Percentiles rank a stretch among this genome's conserved stretches.
Conservation (phyloP, 2,888 invertebrate species). For the Philhelius pedissequus region DNA sequence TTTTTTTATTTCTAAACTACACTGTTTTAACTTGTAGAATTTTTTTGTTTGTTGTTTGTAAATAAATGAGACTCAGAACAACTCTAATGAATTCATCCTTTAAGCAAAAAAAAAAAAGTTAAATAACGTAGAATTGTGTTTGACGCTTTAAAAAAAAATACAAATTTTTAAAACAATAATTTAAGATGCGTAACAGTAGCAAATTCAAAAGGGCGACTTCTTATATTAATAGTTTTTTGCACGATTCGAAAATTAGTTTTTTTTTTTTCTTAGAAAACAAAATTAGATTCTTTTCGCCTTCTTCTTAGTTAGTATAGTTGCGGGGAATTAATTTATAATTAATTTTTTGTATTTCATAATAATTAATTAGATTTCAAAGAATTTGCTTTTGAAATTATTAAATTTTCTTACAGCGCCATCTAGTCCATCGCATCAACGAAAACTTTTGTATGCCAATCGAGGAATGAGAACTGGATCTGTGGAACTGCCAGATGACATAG, state of each 20-base stretch:
- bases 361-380: neutral
- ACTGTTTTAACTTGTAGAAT: slow-evolving; percentile 58
- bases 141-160: slow-evolving; percentile 11
- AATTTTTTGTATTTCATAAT: neutral
- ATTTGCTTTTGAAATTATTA: neutral
- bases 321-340: neutral
- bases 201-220: slow-evolving; percentile 3
- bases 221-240: slow-evolving; percentile 43
- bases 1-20: slow-evolving; percentile 24
- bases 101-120: slow-evolving; percentile 7
- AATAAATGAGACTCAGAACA: slow-evolving; percentile 50
- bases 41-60: slow-evolving; percentile 36
- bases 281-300: slow-evolving; percentile 28
- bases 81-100: slow-evolving; percentile 37
- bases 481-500: slow-evolving; percentile 94
- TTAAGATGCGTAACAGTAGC: slow-evolving; percentile 38
- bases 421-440: slow-evolving; percentile 93
- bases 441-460: slow-evolving; percentile 86
- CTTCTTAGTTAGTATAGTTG: slow-evolving; percentile 38
- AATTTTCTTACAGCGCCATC: slow-evolving; percentile 86
- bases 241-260: slow-evolving; percentile 30
- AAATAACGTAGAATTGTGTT: slow-evolving; percentile 34
- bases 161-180: slow-evolving; percentile 14
- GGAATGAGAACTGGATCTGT: slow-evolving; percentile 95
- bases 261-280: slow-evolving; percentile 11